Conservation (phyloP, 2,797 vertebrate genomes). For the Sebastes minor region DNA sequence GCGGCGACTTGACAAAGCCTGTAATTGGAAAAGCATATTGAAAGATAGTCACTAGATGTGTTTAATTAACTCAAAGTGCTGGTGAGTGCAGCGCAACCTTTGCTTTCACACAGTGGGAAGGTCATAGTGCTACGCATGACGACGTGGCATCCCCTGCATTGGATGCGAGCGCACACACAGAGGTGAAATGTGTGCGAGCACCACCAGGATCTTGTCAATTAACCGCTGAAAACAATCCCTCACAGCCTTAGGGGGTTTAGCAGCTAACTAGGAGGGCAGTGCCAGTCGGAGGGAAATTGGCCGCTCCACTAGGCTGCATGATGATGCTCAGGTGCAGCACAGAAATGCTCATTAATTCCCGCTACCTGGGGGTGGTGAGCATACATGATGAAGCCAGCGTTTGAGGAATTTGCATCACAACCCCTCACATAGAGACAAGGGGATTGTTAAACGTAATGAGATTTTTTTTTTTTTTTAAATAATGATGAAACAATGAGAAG, state of each 20-base stretch:
- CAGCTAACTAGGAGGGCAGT: conserved; percentile 70
- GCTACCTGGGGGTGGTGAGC: conserved; percentile 55
- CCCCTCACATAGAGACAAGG: conserved; percentile 28
- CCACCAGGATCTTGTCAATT: conserved; percentile 74
- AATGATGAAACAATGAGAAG: conserved; percentile 42
- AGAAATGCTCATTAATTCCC: conserved; percentile 72
- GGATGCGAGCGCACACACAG: not conserved
- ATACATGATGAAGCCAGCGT: conserved; percentile 51
- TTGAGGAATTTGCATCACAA: conserved; percentile 49
- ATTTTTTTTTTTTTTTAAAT: conserved; percentile 5
- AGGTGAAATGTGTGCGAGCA: conserved; percentile 6
- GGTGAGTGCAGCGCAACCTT: conserved; percentile 30
- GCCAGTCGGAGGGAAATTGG: conserved; percentile 70
- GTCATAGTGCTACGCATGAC: conserved; percentile 21
- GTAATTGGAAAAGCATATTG: conserved; percentile 34
- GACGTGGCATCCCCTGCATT: not conserved
- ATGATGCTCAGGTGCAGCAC: conserved; percentile 73
- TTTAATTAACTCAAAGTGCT: conserved; percentile 38
- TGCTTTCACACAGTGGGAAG: conserved; percentile 20
- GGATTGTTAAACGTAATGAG: conserved; percentile 39
- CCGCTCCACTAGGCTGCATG: conserved; percentile 59
- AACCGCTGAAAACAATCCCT: conserved; percentile 68
- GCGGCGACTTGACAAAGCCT: conserved; percentile 1
- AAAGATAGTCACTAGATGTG: conserved; percentile 18
- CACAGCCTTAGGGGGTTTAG: conserved; percentile 61